phyloP scores from a whole-genome alignment of 2,888 invertebrate genomes.

The Pachymerium ferrugineum region DNA sequence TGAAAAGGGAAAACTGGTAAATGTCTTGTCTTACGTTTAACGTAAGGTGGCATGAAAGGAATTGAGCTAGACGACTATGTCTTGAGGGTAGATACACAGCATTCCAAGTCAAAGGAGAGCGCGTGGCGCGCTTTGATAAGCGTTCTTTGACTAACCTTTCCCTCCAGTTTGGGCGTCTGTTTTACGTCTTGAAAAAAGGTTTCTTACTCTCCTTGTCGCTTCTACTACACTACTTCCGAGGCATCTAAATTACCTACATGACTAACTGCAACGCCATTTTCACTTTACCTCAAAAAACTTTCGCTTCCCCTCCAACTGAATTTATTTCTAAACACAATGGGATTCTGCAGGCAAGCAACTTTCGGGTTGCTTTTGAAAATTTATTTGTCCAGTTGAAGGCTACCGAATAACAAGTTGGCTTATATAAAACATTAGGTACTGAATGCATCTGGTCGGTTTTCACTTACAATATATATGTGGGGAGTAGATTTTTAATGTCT shows the following conservation, averaged over 20 bases:
- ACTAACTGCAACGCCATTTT: slow-evolving; percentile 20
- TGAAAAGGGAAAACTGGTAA: neutral
- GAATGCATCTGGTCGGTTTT: too few species aligned
- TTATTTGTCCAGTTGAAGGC: neutral
- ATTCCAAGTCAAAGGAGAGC: slow-evolving; percentile 27
- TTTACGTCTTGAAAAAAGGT: slow-evolving; percentile 11
- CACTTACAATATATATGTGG: too few species aligned
- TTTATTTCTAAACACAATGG: neutral
- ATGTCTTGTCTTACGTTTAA: neutral
- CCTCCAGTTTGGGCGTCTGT: slow-evolving; percentile 3
- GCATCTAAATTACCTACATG: neutral
- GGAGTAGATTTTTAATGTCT: too few species aligned
- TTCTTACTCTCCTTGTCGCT: neutral
- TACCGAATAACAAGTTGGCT: too few species aligned
- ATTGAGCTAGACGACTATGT: slow-evolving; percentile 9
- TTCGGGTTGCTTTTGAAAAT: neutral
- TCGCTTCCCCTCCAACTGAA: too few species aligned
- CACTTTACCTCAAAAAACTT: neutral
- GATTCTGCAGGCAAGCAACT: neutral
- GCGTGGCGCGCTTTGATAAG: slow-evolving; percentile 17
- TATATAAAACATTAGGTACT: too few species aligned
- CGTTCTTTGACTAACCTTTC: slow-evolving; percentile 27
- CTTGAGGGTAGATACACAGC: slow-evolving; percentile 19
- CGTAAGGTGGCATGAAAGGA: slow-evolving; percentile 2
- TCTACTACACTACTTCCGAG: slow-evolving; percentile 1